Base-by-base conservation (phyloP, 2,888 invertebrate species). In the Andrena minutula region DNA sequence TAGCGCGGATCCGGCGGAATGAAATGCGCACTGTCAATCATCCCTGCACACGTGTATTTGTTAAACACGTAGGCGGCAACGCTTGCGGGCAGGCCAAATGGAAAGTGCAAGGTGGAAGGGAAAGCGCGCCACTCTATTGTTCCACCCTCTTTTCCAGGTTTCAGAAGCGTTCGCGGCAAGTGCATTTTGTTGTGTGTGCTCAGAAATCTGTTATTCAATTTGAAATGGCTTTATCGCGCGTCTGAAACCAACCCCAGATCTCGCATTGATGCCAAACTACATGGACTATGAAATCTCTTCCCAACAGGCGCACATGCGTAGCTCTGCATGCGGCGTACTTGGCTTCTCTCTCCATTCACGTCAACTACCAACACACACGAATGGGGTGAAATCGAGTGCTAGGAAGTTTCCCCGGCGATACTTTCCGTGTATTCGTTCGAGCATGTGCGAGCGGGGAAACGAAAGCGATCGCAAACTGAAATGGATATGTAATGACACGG, bases 141-240 rank as follows among this genome's bases (percentile, higher is more conserved):
- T 87, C 83, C 82, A 88, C 79, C 82, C 86, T 83, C 86, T 81
- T 89, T 86, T 82, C 88, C 72, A 32, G 78, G 77, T 82, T 84
- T 79, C 85, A 82, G 85, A 86, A 86, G 78, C 85, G 85, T 83
- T 74, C 86, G 83, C 81, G 81, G 87, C 89, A 89, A 89, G 89
- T 89, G 86, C 88, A 89, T 90, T 89, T 88, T 88, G 89, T 88
- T 88, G 89, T 87, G 88, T 86, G 88, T 86, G 85, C 87, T 85
- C 83, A 88, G 88, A 88, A 88, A 88, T 88, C 89, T 89, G 89
- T 88, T 87, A 89, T 88, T 87, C 89, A 86, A 88, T 88, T 88
- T 87, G 75, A 86, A 89, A 88, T 89, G 86, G 88, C 87, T 89
- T 86, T 89, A 89, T 89, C 86, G 89, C 82, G 83, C 85, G 85